phyloP scores from a whole-genome alignment of 2,113 vertebrate genomes.

The Psephotus haematonotus region DNA sequence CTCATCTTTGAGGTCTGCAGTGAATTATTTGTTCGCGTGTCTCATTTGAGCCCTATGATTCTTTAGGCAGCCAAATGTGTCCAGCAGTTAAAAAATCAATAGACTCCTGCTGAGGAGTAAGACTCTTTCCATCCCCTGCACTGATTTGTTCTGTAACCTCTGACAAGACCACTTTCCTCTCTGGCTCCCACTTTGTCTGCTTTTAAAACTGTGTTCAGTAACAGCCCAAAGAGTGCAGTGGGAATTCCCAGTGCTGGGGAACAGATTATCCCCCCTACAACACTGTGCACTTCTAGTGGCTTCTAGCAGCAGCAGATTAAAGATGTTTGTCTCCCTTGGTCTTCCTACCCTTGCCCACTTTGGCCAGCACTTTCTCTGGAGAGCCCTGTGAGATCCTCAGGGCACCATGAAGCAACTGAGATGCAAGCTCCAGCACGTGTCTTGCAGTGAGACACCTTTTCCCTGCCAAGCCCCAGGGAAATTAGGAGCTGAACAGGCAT shows the following conservation, averaged over 20 bases:
- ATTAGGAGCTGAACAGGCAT: background rate
- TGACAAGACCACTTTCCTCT: background rate
- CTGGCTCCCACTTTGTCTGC: background rate
- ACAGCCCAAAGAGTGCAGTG: background rate
- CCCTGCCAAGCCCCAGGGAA: background rate
- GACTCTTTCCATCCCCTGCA: background rate
- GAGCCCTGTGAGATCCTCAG: fast-evolving
- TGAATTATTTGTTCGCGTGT: background rate
- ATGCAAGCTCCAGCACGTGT: background rate
- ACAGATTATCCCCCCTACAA: background rate
- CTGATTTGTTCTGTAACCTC: slow-evolving; percentile 13
- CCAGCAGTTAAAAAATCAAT: slow-evolving; percentile 43
- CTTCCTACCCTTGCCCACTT: background rate
- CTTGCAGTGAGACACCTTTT: background rate
- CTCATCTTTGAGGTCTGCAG: background rate
- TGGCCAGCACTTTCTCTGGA: background rate
- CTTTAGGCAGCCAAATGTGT: background rate
- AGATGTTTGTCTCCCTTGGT: background rate
- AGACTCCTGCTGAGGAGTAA: background rate
- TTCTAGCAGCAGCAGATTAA: background rate
- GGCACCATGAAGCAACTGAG: background rate
- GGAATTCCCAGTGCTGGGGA: background rate
- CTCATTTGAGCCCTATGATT: background rate
- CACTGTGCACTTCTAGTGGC: fast-evolving
- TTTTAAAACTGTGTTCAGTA: background rate